Conservation (phyloP, 2,113 vertebrate species). For the Cardinalis cardinalis region DNA sequence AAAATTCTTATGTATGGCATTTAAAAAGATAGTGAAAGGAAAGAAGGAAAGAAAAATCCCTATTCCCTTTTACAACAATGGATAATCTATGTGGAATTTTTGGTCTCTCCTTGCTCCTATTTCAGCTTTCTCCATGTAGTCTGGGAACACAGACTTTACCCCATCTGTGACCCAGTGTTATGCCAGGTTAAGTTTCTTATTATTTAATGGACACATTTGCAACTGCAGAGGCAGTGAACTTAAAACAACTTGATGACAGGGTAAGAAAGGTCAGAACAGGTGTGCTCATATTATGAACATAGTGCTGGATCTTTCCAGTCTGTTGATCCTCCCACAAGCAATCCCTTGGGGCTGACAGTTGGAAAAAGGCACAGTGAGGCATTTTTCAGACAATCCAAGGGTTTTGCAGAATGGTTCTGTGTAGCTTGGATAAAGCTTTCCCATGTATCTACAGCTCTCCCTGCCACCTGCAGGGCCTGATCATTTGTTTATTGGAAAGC, state of each 20-base stretch:
- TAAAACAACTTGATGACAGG: not conserved
- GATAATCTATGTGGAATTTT: not conserved
- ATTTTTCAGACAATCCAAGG: not conserved
- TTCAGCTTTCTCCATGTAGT: not conserved
- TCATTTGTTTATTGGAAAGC: constrained; percentile 25
- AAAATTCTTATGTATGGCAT: not conserved
- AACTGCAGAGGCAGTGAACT: not conserved
- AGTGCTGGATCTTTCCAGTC: not conserved
- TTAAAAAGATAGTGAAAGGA: not conserved
- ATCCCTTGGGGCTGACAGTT: not conserved
- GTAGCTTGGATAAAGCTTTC: not conserved
- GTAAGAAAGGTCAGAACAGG: not conserved
- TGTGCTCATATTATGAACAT: not conserved
- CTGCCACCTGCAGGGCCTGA: not conserved
- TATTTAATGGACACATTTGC: not conserved
- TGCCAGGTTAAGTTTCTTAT: not conserved
- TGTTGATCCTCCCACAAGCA: not conserved
- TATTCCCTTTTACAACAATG: not conserved
- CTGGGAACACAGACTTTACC: not conserved
- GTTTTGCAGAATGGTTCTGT: not conserved
- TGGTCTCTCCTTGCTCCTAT: not conserved
- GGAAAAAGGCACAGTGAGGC: not conserved
- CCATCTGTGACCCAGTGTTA: not conserved
- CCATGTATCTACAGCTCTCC: not conserved
- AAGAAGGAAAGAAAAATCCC: not conserved